Percentiles rank a stretch among this genome's conserved stretches.
phyloP scores from a whole-genome alignment of 2,797 vertebrate species.

The Ataeniobius toweri region DNA sequence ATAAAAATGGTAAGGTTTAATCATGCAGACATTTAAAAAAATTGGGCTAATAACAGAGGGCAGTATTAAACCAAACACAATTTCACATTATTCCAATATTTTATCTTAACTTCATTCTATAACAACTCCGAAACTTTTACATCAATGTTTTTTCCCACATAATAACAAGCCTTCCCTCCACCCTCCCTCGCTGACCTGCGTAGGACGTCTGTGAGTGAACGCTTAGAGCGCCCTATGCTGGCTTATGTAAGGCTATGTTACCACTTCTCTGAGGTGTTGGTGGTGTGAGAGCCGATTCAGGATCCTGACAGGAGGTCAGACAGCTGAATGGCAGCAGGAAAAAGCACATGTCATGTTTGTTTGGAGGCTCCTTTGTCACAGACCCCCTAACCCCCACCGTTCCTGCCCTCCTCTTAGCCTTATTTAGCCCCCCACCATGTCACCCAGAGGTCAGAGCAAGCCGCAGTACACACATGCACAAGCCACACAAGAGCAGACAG shows the following conservation, averaged over 20 bases:
- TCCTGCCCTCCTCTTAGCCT: slow-evolving; percentile 74
- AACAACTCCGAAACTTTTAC: slow-evolving; percentile 17
- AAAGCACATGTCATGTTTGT: slow-evolving; percentile 78
- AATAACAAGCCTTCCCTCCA: slow-evolving; percentile 16
- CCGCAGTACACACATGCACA: slow-evolving; percentile 44
- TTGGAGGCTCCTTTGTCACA: slow-evolving; percentile 72
- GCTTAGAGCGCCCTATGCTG: slow-evolving; percentile 34
- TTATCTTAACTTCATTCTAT: neutral
- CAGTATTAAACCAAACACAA: neutral
- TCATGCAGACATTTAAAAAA: neutral
- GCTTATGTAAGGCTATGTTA: slow-evolving; percentile 49
- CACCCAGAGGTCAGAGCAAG: slow-evolving; percentile 85
- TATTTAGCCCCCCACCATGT: slow-evolving; percentile 75
- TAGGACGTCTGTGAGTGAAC: slow-evolving; percentile 44
- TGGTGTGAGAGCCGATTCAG: slow-evolving; percentile 26
- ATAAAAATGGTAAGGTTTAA: neutral
- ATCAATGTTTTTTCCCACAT: neutral
- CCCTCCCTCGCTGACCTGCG: slow-evolving; percentile 47
- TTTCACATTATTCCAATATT: neutral
- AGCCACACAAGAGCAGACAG: slow-evolving; percentile 33
- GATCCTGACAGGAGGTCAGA: slow-evolving; percentile 51
- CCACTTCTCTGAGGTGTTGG: slow-evolving; percentile 20
- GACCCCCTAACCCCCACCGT: slow-evolving; percentile 48
- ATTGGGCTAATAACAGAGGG: neutral
- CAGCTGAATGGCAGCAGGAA: slow-evolving; percentile 73